These are phyloP conservation scores for Keiferia lycopersicella DNA, from an alignment of 2,888 invertebrate species.

Conservation along the genomic window DNA sequence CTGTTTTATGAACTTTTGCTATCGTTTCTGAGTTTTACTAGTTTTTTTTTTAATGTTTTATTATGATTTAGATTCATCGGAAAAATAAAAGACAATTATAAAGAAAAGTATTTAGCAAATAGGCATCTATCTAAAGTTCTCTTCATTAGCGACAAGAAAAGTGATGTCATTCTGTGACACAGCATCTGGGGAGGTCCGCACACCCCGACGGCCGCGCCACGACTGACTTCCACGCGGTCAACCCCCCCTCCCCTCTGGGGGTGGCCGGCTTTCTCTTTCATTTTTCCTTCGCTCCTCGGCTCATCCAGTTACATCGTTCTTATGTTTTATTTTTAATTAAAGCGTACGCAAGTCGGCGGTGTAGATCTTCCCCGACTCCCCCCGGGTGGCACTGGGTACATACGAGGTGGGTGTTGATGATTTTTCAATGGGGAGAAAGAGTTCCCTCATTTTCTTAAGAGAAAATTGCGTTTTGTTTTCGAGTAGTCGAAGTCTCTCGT, in stretches of 20 bases:
- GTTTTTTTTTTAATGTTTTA: too few relatives aligned
- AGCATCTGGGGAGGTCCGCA: constrained; percentile 68
- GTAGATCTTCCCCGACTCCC: constrained; percentile 68
- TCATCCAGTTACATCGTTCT: constrained; percentile 82
- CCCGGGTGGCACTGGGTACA: constrained; percentile 65
- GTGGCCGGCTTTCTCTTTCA: constrained; percentile 81
- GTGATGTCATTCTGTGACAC: constrained; percentile 79
- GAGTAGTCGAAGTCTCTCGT: constrained; percentile 81
- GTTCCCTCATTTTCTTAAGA: constrained; percentile 82
- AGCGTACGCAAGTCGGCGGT: constrained; percentile 81
- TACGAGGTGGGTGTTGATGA: constrained; percentile 81
- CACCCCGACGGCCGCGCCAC: constrained; percentile 70
- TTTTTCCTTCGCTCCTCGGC: constrained; percentile 82
- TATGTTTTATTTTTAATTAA: constrained; percentile 82
- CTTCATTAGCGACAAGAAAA: constrained; percentile 81
- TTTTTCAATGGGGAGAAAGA: constrained; percentile 82
- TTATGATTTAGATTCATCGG: too few relatives aligned
- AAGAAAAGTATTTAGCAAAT: constrained; percentile 42
- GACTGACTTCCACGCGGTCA: constrained; percentile 73
- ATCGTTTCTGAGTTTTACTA: not conserved
- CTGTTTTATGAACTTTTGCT: not conserved
- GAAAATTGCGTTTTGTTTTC: constrained; percentile 82
- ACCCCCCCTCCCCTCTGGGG: constrained; percentile 58
- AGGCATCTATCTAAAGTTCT: constrained; percentile 67
- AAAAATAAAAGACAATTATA: not conserved